These are phyloP conservation scores for Microplitis demolitor DNA, from an alignment of 1,140 invertebrate genomes.

Conservation along the genomic window DNA sequence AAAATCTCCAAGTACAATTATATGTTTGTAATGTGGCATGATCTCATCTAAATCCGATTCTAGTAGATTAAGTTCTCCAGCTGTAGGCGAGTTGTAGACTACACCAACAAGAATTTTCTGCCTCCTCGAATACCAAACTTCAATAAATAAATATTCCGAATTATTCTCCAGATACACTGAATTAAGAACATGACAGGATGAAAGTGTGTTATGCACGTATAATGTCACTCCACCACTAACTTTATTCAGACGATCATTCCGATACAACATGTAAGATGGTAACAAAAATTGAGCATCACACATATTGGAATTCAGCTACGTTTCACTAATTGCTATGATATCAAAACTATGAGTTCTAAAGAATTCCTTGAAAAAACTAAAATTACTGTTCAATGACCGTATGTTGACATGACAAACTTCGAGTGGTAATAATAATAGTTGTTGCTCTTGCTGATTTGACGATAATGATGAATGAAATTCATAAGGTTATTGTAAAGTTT, in stretches of 20 bases:
- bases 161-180: not conserved
- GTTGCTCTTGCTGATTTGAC: too few relatives aligned
- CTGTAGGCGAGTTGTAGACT: conserved; percentile 14
- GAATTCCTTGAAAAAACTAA: too few relatives aligned
- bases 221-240: not conserved
- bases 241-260: not conserved
- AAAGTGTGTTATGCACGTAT: not conserved
- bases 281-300: too few relatives aligned
- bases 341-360: too few relatives aligned
- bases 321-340: too few relatives aligned
- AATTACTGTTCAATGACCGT: too few relatives aligned
- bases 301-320: too few relatives aligned
- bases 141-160: not conserved
- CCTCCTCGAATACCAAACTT: not conserved
- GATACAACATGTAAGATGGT: too few relatives aligned
- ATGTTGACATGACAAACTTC: too few relatives aligned
- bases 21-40: not conserved
- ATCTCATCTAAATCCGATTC: not conserved
- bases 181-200: not conserved
- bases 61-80: not conserved
- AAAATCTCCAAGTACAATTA: not conserved
- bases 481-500: too few relatives aligned
- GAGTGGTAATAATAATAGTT: too few relatives aligned
- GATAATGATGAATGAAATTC: too few relatives aligned
- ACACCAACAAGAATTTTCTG: conserved; percentile 14